A percentile compares a stretch with the other conserved stretches of the same genome.
These are phyloP conservation scores for Drosophila suzukii DNA, from an alignment of 1,140 invertebrate species.

Conservation along the genomic window DNA sequence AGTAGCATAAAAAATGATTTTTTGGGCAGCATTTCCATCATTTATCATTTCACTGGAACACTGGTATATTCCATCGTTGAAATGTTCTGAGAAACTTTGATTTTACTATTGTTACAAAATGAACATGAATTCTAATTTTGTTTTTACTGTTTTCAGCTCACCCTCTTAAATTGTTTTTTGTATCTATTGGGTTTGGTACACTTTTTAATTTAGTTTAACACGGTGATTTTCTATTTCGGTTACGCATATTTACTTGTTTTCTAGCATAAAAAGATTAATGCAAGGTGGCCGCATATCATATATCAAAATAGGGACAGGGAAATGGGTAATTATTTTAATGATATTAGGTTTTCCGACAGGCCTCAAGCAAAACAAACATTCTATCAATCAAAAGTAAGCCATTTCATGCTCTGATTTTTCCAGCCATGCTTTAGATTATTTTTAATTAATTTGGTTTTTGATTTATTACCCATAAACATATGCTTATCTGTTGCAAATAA, in stretches of 20 bases:
- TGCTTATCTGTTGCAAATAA: constrained; percentile 29
- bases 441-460: constrained; percentile 22
- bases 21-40: constrained; percentile 21
- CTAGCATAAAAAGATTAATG: constrained; percentile 8
- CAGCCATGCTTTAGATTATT: constrained; percentile 7
- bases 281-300: constrained; percentile 2
- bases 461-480: constrained; percentile 33
- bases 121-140: constrained; percentile 1
- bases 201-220: not conserved
- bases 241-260: not conserved
- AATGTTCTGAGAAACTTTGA: not conserved
- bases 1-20: constrained; percentile 29
- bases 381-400: constrained; percentile 23
- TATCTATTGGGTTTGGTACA: not conserved
- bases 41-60: constrained; percentile 27
- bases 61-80: constrained; percentile 6
- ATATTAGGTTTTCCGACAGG: not conserved
- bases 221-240: constrained; percentile 8
- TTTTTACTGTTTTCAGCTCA: not conserved
- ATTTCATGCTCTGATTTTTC: constrained; percentile 18
- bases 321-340: constrained; percentile 6
- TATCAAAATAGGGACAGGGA: constrained; percentile 8
- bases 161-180: not conserved
- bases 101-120: not conserved
- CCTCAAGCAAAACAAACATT: not conserved